Conservation (phyloP, 2,113 vertebrate species). For the Platysteira castanea region DNA sequence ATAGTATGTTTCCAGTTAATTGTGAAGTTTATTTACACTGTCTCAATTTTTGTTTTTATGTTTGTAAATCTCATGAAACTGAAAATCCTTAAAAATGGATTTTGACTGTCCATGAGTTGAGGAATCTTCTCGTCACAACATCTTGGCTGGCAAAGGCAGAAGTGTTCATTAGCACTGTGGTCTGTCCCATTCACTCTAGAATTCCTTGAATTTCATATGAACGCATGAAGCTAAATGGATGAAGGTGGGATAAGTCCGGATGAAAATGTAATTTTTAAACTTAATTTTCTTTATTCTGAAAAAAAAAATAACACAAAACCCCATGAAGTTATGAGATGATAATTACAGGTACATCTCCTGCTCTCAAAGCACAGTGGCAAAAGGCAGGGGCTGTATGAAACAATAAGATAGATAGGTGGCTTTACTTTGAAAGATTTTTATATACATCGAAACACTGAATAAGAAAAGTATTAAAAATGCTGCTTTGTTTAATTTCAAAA, state of each 20-base stretch:
- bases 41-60: neutral
- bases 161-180: neutral
- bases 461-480: neutral
- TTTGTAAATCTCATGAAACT: neutral
- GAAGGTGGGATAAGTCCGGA: neutral
- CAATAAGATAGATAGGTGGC: neutral
- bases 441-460: neutral
- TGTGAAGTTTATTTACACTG: neutral
- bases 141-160: neutral
- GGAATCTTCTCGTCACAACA: neutral
- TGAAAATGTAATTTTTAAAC: neutral
- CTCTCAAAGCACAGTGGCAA: neutral
- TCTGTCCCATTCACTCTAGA: neutral
- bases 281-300: neutral
- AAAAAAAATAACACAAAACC: neutral
- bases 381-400: neutral
- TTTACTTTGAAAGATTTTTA: neutral
- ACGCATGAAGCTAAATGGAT: neutral
- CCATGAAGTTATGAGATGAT: neutral
- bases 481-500: neutral
- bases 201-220: neutral
- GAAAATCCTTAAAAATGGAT: neutral
- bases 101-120: neutral
- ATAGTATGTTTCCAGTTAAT: neutral
- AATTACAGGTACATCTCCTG: neutral